phyloP scores from a whole-genome alignment of 2,113 vertebrate genomes.

The Pelecanoides urinatrix region DNA sequence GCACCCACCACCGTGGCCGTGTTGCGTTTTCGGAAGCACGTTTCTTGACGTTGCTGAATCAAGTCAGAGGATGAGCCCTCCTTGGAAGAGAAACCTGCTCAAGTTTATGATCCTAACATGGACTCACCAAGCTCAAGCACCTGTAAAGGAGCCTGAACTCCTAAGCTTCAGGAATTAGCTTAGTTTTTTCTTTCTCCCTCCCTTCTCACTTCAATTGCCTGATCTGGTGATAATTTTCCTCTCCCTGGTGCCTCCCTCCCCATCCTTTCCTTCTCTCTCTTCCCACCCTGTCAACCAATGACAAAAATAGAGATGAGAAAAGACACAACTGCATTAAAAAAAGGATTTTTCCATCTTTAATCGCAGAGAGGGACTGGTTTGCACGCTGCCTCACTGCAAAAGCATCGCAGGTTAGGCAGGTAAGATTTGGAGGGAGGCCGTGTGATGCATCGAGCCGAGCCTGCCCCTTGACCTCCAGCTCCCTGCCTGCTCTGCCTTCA shows the following conservation, averaged over 20 bases:
- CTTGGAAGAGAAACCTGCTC: not conserved
- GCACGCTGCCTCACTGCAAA: fast-evolving
- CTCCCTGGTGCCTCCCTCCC: not conserved
- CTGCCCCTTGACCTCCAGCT: not conserved
- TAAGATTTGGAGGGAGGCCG: not conserved
- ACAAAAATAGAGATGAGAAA: constrained; percentile 26
- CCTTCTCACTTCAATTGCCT: not conserved
- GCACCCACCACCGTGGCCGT: fast-evolving
- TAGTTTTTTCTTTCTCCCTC: not conserved
- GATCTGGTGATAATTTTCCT: not conserved
- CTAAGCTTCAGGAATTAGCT: not conserved
- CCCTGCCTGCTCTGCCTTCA: not conserved
- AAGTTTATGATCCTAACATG: not conserved
- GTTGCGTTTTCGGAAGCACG: fast-evolving
- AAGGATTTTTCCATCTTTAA: constrained; percentile 9
- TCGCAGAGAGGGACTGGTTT: not conserved
- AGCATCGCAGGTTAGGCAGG: not conserved
- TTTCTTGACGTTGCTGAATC: not conserved
- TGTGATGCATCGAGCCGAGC: not conserved
- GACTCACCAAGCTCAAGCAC: not conserved
- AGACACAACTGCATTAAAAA: not conserved
- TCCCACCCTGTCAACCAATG: constrained; percentile 6
- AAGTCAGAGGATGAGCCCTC: not conserved
- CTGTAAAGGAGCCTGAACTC: not conserved
- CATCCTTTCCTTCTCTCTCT: not conserved